Base-by-base conservation (phyloP, 2,888 invertebrate genomes). In the Phaonia tiefii region DNA sequence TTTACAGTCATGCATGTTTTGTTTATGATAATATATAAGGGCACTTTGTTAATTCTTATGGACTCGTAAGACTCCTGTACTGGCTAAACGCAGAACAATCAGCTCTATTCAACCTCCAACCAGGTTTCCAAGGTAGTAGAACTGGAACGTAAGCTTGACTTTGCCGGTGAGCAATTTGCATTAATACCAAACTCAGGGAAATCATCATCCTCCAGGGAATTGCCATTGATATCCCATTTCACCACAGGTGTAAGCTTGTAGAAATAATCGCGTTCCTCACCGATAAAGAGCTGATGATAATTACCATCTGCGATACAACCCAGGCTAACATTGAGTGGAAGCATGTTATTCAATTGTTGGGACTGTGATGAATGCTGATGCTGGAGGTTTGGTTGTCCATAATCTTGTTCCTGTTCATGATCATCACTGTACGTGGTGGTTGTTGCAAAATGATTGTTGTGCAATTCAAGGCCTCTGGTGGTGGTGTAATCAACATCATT, bases 81-180 rank as follows among this genome's bases (percentile, higher is more conserved):
- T n/a, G n/a, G n/a, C n/a, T n/a, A n/a, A n/a, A n/a, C n/a, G n/a
- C n/a, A n/a, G n/a, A n/a, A n/a, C n/a, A n/a, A n/a, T n/a, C n/a
- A n/a, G n/a, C 8, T 46, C 22, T 75, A 78, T 77, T 90, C 88
- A 69, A 91, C 91, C 79, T 91, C 91, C 72, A 91, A 79, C 91
- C 90, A 91, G 1, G 91, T 91, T 77, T 90, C 90, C 31, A 90
- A 76, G 2, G 91, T 91, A 58, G 89, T 90, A 44, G 90, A 88
- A 83, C 91, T 90, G 31, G 90, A 90, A 79, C 86, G 88, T 58
- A 88, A 86, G 67, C 90, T 90, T 25, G 90, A 88, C 78, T 86
- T 86, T 31, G 86, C 86, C 0, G 87, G 89, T 0, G 85, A 85
- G 56, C 85, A 84, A 11, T 86, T 85, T n/a, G 78, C 87, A 70